phyloP scores from a whole-genome alignment of 1,140 invertebrate genomes.

The Uloborus diversus region DNA sequence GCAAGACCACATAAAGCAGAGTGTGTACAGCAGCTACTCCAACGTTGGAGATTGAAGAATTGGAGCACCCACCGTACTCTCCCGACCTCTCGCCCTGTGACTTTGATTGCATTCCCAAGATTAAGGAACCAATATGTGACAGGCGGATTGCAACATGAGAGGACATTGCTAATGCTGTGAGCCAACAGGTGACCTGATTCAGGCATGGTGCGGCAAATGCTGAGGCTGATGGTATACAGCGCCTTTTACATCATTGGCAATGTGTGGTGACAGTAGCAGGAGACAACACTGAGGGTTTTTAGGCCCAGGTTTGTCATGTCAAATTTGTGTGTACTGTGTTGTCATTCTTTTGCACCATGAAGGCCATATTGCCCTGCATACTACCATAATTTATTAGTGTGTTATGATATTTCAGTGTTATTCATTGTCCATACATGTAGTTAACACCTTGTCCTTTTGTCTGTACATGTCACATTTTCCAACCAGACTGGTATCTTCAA shows the following conservation, averaged over 20 bases:
- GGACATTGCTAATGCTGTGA: constrained; percentile 1
- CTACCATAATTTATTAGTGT: no score
- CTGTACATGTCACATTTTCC: constrained; percentile 5
- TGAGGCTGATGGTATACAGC: not conserved
- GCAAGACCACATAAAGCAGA: no score
- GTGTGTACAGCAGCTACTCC: no score
- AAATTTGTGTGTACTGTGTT: not conserved
- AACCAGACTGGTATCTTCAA: not conserved
- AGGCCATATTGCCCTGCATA: not conserved
- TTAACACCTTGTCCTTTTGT: constrained; percentile 1
- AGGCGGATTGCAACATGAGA: not conserved
- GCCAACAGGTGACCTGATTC: not conserved
- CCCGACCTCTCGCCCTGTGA: not conserved
- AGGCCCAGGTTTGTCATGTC: not conserved
- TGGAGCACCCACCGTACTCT: not conserved
- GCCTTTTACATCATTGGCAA: not conserved
- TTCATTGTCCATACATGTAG: constrained; percentile 5
- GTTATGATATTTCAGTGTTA: constrained; percentile 2
- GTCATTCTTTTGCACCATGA: not conserved
- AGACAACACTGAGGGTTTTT: not conserved
- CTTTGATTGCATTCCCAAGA: not conserved
- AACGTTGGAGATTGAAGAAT: not conserved
- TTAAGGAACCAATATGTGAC: constrained; percentile 1
- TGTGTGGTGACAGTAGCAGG: constrained; percentile 1
- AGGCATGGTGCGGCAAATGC: not conserved